Percentiles rank a stretch among this genome's conserved stretches.
Evolutionary conservation across 1,140 invertebrate genomes (phyloP).

Genomic region (Euborellia annulipes): DNA sequence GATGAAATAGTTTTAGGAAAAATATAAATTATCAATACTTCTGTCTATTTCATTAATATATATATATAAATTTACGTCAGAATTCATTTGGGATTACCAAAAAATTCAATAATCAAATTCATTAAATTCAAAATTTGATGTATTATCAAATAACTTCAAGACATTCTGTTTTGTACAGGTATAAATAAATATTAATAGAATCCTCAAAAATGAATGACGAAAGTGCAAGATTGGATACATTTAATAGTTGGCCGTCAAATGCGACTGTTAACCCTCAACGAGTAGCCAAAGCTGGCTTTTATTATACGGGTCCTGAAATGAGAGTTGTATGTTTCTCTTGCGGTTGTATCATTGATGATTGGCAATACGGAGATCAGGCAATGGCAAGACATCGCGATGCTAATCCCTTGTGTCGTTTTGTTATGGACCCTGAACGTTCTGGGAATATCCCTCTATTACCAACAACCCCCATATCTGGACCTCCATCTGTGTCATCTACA

Average conservation of each 20-base stretch:
- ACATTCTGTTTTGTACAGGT: too few relatives aligned
- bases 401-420: constrained; percentile 54
- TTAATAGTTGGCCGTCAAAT: constrained; percentile 49
- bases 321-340: constrained; percentile 59
- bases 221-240: constrained; percentile 48
- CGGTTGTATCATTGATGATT: constrained; percentile 47
- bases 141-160: too few relatives aligned
- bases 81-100: too few relatives aligned
- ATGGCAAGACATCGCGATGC: constrained; percentile 42
- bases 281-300: constrained; percentile 71
- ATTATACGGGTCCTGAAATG: constrained; percentile 45
- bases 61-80: too few relatives aligned
- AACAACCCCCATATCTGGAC: background rate
- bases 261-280: constrained; percentile 41
- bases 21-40: too few relatives aligned
- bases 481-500: too few relatives aligned
- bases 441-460: constrained; percentile 42
- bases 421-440: constrained; percentile 40
- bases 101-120: too few relatives aligned
- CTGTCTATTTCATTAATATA: too few relatives aligned
- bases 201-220: constrained; percentile 46
- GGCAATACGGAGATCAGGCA: constrained; percentile 58
- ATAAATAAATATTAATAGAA: too few relatives aligned
- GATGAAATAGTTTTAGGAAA: too few relatives aligned
- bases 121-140: too few relatives aligned